phyloP scores from a whole-genome alignment of 2,113 vertebrate genomes.

The Lates calcarifer region DNA sequence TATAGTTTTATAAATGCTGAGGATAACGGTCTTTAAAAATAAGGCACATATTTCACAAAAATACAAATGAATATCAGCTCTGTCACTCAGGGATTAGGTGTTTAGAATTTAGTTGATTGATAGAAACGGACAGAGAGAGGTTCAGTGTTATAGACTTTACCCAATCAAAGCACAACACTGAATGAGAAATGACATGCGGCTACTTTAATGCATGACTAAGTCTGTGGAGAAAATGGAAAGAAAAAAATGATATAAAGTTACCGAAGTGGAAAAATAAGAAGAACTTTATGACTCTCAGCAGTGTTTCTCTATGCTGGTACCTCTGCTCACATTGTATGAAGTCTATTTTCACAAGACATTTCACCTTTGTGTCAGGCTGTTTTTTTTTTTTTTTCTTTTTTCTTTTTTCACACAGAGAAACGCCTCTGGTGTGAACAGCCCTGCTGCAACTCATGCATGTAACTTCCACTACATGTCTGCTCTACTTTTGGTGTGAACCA shows the following conservation, averaged over 20 bases:
- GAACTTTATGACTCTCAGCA: constrained; percentile 38
- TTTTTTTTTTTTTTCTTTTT: too few species aligned
- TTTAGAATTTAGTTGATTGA: not conserved
- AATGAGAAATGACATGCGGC: constrained; percentile 18
- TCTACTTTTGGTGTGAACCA: constrained; percentile 39
- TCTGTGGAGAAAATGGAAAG: constrained; percentile 21
- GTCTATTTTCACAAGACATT: constrained; percentile 42
- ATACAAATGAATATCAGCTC: not conserved
- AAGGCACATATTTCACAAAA: not conserved
- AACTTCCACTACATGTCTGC: constrained; percentile 43
- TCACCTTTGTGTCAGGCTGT: constrained; percentile 25
- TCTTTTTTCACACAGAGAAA: constrained; percentile 18
- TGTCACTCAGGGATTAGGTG: not conserved
- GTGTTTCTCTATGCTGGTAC: constrained; percentile 29
- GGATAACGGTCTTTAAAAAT: too few species aligned
- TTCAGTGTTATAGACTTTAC: not conserved
- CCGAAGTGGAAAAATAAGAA: constrained; percentile 42
- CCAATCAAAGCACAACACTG: constrained; percentile 10
- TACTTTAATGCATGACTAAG: constrained; percentile 18
- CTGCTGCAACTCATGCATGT: constrained; percentile 58
- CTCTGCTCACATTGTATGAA: constrained; percentile 31
- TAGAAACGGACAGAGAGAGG: not conserved
- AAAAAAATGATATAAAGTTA: constrained; percentile 7
- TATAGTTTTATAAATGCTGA: not conserved
- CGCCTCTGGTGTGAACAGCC: constrained; percentile 45